Evolutionary conservation across 2,888 invertebrate species (phyloP), one percentile per base, ranked within the genome.

Genomic region (Drosophila atripex): DNA sequence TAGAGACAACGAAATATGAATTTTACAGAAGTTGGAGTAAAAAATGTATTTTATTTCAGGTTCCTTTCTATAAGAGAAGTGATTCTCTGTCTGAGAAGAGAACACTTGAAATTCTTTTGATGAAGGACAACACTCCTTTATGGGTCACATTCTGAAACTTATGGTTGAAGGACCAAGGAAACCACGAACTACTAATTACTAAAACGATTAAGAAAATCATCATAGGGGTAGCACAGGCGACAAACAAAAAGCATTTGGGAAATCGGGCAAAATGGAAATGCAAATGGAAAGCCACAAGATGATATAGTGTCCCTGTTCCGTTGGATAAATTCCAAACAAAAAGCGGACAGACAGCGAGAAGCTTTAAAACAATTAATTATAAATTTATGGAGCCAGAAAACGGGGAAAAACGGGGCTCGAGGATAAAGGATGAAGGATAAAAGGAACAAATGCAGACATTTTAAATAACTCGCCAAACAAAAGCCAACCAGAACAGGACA

Each of bases 351-450:
- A 57, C 52, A 41, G 58, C 35, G 54, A 56, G 59, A 74, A 73
- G 79, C 76, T 80, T 79, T 80, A 82, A 84, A 86, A 84, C 84
- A 84, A 84, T 84, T 86, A 84, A 84, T 86, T 84, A 84, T 84
- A 76, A 73, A 73, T 75, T 76, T 76, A 72, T 73, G 60, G 60
- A 66, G 59, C 58, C 53, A 52, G 55, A 21, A 43, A 43, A 21
- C 21, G 35, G 30, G 50, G 32, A 11, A 32, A 7, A 14, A 8
- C 14, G 28, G 38, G 23, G 5, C 12, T 43, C 43, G 11, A 21
- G 43, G 43, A 43, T 43, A 43, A 25, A 3, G 9, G 12, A 1
- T n/a, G 18, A 28, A 28, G 35, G 7, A 25, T 35, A 25, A 14
- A 38, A 53, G 54, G 45, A 54, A 70, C 70, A 61, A 51, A 71